These are phyloP conservation scores for Athene cunicularia DNA, from an alignment of 2,113 vertebrate genomes.

Conservation along the genomic window DNA sequence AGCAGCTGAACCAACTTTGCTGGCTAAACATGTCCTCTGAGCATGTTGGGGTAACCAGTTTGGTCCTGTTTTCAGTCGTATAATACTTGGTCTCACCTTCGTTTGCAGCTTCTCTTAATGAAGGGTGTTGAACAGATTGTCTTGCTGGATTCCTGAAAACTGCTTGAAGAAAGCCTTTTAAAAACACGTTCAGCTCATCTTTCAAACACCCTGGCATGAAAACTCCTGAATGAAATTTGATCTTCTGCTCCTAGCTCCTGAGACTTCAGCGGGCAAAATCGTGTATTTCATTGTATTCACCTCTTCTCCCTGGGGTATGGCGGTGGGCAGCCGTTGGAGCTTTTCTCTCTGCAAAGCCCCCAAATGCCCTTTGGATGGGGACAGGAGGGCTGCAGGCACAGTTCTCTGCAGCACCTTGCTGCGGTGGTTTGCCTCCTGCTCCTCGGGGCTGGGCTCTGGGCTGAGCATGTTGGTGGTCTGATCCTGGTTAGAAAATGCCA, in stretches of 20 bases:
- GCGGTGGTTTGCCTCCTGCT: neutral
- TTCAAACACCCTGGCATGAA: neutral
- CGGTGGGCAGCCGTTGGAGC: neutral
- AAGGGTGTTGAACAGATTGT: neutral
- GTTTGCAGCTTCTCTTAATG: neutral
- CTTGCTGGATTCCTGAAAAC: constrained; percentile 36
- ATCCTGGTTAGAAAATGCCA: neutral
- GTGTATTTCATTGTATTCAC: neutral
- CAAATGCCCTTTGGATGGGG: neutral
- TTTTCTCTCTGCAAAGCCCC: neutral
- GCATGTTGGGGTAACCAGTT: constrained; percentile 33
- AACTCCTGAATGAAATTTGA: neutral
- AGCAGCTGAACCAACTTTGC: constrained; percentile 41
- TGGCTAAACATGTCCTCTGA: constrained; percentile 37
- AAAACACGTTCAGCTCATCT: neutral
- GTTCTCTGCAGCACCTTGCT: neutral
- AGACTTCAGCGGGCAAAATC: neutral
- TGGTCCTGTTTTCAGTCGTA: neutral
- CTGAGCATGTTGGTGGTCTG: neutral
- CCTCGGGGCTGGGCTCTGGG: neutral
- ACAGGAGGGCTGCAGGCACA: neutral
- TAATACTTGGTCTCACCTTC: neutral
- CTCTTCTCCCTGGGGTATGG: neutral
- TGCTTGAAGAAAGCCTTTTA: neutral
- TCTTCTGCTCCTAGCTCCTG: neutral